Conservation (phyloP, 92 coral and sea anemone genomes). For the Hydrozoanthus gracilis region DNA sequence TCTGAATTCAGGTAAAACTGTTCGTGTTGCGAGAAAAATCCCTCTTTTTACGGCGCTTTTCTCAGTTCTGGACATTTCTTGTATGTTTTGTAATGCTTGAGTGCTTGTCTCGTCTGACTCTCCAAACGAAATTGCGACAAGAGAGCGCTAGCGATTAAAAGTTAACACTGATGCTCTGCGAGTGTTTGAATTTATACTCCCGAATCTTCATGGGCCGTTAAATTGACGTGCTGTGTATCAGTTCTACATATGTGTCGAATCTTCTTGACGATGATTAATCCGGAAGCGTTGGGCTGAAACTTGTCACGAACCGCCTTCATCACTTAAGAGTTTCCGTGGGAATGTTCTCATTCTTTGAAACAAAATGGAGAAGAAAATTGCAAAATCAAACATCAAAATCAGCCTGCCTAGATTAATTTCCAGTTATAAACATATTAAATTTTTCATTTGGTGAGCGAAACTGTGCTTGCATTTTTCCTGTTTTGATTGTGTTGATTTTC, state of each 20-base stretch:
- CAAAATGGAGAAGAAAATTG: too few species aligned
- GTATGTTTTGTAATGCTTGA: too few species aligned
- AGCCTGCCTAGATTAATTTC: too few species aligned
- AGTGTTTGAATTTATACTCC: neutral
- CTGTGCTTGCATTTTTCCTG: too few species aligned
- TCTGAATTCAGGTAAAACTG: conserved; percentile 24
- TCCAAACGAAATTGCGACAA: neutral
- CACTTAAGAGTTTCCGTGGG: conserved; percentile 13
- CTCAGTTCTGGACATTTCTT: conserved; percentile 7
- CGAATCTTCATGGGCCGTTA: neutral
- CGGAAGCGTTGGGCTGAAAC: conserved; percentile 31
- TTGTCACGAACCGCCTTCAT: neutral
- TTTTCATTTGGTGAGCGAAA: too few species aligned
- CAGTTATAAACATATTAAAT: too few species aligned
- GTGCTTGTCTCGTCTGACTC: neutral
- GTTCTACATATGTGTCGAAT: conserved; percentile 11
- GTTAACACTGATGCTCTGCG: neutral
- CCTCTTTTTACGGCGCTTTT: conserved; percentile 4
- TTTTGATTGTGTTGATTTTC: too few species aligned
- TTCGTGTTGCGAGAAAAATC: neutral
- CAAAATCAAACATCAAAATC: too few species aligned
- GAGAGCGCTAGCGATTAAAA: neutral
- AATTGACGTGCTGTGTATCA: neutral
- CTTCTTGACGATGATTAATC: neutral
- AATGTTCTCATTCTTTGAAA: neutral